phyloP scores from a whole-genome alignment of 2,113 vertebrate genomes.

The pig (Sus scrofa) region T2T-Sscrofa CM000824.6:225156501-225157000 shows the following conservation, averaged over 20 bases:
- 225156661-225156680: background rate
- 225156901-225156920: too few species aligned
- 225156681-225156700: background rate
- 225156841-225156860: too few species aligned
- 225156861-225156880: too few species aligned
- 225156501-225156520: background rate
- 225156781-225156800: too few species aligned
- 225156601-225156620: background rate
- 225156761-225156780: too few species aligned
- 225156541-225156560: background rate
- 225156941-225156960: too few species aligned
- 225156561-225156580: background rate
- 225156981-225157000: too few species aligned
- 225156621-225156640: background rate
- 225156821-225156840: too few species aligned
- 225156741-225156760: background rate
- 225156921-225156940: too few species aligned
- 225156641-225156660: background rate
- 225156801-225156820: too few species aligned
- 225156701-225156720: rapidly evolving
- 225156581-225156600: background rate
- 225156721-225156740: background rate
- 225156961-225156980: too few species aligned
- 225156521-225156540: background rate
- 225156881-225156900: too few species aligned